Evolutionary conservation across 2,113 vertebrate species (phyloP).

Genomic region (Rhadina sibilatrix): DNA sequence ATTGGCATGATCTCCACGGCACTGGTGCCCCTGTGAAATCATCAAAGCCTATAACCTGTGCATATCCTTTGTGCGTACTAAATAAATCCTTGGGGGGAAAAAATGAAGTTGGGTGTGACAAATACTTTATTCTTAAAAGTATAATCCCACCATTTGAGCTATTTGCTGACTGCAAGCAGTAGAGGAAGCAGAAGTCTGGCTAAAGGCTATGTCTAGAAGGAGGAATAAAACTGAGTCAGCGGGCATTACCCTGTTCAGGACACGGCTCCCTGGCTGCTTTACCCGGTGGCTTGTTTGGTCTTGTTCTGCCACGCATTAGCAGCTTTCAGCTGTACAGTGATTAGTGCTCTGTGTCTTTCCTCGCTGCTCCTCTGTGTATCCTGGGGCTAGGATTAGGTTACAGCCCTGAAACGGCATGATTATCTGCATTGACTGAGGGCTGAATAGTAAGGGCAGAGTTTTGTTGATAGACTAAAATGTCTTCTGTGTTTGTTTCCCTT

Average conservation of each 20-base stretch:
- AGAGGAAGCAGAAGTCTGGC: not conserved
- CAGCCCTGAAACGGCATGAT: not conserved
- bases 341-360: slow-evolving; percentile 19
- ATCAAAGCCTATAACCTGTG: not conserved
- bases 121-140: not conserved
- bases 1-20: not conserved
- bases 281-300: slow-evolving; percentile 23
- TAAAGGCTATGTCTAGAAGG: not conserved
- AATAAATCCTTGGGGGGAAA: not conserved
- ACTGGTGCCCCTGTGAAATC: not conserved
- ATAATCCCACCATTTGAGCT: not conserved
- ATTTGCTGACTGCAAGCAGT: not conserved
- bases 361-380: not conserved
- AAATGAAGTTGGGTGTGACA: not conserved
- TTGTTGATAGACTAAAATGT: slow-evolving; percentile 44
- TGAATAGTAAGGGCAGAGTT: slow-evolving; percentile 23
- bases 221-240: not conserved
- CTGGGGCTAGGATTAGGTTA: not conserved
- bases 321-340: not conserved
- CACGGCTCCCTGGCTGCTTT: not conserved
- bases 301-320: not conserved
- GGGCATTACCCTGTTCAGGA: not conserved
- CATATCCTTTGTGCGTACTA: not conserved
- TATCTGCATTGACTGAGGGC: slow-evolving; percentile 3
- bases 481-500: slow-evolving; percentile 34